These are phyloP conservation scores for Peromyscus nudipes DNA, from an alignment of 2,797 vertebrate genomes.

Conservation along the genomic window DNA sequence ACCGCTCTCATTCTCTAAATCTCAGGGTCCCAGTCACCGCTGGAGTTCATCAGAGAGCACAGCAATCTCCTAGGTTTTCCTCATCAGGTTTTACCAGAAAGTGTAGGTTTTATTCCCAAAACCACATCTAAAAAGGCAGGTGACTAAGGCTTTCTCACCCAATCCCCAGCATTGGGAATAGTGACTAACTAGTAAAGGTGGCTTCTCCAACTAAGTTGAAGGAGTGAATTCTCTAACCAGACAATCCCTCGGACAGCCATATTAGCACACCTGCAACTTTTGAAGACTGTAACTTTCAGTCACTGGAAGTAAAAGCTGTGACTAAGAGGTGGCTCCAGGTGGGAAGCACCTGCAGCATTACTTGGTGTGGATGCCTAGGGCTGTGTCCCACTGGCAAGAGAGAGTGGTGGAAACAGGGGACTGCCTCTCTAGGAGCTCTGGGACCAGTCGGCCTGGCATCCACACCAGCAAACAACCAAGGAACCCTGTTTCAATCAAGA, in stretches of 20 bases:
- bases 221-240: slow-evolving; percentile 52
- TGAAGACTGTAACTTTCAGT: slow-evolving; percentile 49
- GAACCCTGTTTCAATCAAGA: neutral
- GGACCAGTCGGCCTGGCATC: neutral
- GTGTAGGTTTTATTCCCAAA: slow-evolving; percentile 29
- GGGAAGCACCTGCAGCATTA: neutral
- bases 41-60: slow-evolving; percentile 37
- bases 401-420: neutral
- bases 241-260: slow-evolving; percentile 47
- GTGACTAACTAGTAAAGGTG: slow-evolving; percentile 18
- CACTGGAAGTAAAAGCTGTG: slow-evolving; percentile 54
- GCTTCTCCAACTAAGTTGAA: slow-evolving; percentile 57
- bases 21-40: neutral
- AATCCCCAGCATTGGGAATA: neutral
- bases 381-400: neutral
- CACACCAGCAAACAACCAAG: neutral
- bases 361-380: neutral
- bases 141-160: slow-evolving; percentile 31
- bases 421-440: neutral
- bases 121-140: slow-evolving; percentile 2
- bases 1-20: slow-evolving; percentile 47
- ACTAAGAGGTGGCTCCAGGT: neutral
- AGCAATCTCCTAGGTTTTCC: slow-evolving; percentile 55
- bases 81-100: slow-evolving; percentile 65
- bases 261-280: slow-evolving; percentile 44